Evolutionary conservation across 2,797 vertebrate genomes (phyloP).

Genomic region (Psittacula derbiana): DNA sequence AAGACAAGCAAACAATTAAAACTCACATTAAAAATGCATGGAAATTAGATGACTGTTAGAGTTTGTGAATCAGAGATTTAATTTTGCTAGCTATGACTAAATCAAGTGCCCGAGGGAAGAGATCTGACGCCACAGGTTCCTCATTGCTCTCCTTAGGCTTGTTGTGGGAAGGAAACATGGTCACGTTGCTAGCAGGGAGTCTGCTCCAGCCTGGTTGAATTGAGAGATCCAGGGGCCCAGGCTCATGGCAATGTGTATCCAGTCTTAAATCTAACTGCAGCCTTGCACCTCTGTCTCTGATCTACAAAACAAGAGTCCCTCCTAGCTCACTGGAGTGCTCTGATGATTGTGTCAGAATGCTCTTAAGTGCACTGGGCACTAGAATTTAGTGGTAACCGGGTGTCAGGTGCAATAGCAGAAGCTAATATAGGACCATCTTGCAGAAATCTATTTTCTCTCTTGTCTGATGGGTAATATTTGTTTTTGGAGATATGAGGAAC

Average conservation of each 20-base stretch:
- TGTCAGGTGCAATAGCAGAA: background rate
- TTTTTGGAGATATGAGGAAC: background rate
- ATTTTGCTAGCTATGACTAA: background rate
- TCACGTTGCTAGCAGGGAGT: background rate
- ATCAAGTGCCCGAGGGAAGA: background rate
- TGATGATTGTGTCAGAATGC: background rate
- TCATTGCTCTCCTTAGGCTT: background rate
- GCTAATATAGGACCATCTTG: background rate
- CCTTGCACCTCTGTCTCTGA: background rate
- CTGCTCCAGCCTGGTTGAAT: background rate
- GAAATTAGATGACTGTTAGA: background rate
- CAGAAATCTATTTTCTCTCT: background rate
- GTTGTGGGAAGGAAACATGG: rapidly evolving
- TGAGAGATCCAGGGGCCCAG: background rate
- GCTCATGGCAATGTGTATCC: background rate
- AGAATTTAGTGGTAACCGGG: background rate
- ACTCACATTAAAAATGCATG: background rate
- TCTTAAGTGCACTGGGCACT: background rate
- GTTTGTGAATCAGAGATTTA: background rate
- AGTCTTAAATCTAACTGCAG: background rate
- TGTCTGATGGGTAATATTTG: background rate
- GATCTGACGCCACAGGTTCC: background rate
- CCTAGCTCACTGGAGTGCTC: background rate
- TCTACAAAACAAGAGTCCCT: background rate
- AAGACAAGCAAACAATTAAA: background rate